Evolutionary conservation across 2,113 vertebrate genomes (phyloP).

Genomic region (Malaclemys terrapin): DNA sequence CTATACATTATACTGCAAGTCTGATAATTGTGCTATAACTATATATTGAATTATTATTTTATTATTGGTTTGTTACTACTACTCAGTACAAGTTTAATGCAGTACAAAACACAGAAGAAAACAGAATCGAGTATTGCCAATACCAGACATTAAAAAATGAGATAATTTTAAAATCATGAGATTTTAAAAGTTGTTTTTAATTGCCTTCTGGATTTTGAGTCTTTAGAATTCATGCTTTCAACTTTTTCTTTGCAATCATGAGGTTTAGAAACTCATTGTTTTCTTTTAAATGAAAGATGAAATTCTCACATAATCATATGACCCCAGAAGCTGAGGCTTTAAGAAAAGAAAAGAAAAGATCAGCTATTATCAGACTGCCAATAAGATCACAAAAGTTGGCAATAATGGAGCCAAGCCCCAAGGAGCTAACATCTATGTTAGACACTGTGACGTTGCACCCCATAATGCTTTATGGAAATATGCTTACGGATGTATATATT

Average conservation of each 20-base stretch:
- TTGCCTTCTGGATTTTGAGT: too few relatives aligned
- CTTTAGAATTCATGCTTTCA: too few relatives aligned
- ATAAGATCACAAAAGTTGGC: slow-evolving; percentile 14
- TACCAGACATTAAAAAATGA: slow-evolving; percentile 1
- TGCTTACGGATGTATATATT: too few relatives aligned
- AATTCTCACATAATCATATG: not conserved
- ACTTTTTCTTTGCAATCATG: not conserved
- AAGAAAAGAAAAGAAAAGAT: not conserved
- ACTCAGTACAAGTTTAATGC: not conserved
- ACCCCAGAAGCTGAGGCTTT: not conserved
- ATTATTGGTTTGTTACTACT: not conserved
- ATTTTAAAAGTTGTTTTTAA: not conserved
- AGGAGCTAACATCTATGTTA: not conserved
- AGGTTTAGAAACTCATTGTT: not conserved
- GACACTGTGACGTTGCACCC: not conserved
- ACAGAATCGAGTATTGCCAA: not conserved
- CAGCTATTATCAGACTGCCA: not conserved
- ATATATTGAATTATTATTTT: too few relatives aligned
- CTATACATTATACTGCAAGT: fast-evolving
- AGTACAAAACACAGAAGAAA: not conserved
- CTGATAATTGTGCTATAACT: not conserved
- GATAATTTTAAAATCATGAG: not conserved
- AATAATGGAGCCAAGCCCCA: not conserved
- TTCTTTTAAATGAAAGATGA: not conserved
- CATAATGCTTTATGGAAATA: too few relatives aligned